Percentiles rank a stretch among this genome's conserved stretches.
Conservation (phyloP, 2,797 vertebrate genomes). For the Gallinago solitaria region DNA sequence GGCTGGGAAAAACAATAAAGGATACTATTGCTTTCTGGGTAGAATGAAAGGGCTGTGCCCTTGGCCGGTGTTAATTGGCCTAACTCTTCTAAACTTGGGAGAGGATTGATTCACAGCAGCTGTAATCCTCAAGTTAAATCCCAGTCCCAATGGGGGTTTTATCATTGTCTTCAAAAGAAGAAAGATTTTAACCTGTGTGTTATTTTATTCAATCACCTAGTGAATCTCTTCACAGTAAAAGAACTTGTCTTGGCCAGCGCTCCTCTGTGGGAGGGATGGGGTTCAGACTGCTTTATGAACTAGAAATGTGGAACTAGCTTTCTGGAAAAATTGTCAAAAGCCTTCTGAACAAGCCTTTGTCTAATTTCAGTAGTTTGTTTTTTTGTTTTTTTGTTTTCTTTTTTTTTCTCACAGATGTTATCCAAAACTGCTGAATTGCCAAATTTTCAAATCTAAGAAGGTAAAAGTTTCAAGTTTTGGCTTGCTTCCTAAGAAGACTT, state of each 20-base stretch:
- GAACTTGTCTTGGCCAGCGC: not conserved
- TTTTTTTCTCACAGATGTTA: not conserved
- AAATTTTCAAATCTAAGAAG: not conserved
- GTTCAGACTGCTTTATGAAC: not conserved
- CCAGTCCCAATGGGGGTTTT: constrained; percentile 10
- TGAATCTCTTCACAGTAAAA: not conserved
- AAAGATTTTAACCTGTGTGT: not conserved
- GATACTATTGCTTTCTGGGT: constrained; percentile 16
- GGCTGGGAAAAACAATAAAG: constrained; percentile 10
- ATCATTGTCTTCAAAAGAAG: constrained; percentile 24
- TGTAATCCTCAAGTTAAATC: constrained; percentile 44
- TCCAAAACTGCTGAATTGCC: not conserved
- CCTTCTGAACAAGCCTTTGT: not conserved
- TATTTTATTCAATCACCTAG: not conserved
- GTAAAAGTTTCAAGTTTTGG: too few relatives aligned
- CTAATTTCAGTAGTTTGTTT: not conserved
- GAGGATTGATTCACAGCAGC: constrained; percentile 43
- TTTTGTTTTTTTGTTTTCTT: not conserved
- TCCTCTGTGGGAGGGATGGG: not conserved
- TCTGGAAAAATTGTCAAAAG: not conserved
- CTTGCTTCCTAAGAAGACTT: not conserved
- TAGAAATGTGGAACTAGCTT: not conserved
- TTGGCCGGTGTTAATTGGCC: constrained; percentile 49
- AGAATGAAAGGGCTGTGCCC: constrained; percentile 7
- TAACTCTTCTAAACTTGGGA: constrained; percentile 12